These are phyloP conservation scores for Patella vulgata DNA, from an alignment of 1,140 invertebrate genomes.

Conservation along the genomic window DNA sequence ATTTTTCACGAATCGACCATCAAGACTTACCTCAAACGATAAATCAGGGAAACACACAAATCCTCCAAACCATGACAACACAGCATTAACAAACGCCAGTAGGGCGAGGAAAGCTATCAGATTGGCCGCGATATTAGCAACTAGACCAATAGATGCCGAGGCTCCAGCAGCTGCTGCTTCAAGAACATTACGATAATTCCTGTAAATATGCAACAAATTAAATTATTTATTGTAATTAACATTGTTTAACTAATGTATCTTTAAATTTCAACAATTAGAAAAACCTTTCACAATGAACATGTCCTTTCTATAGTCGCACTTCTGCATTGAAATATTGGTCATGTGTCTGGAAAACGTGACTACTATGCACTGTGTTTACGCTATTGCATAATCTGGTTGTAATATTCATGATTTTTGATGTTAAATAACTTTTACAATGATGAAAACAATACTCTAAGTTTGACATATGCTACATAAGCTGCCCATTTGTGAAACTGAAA, in stretches of 20 bases:
- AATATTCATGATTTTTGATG: too few relatives aligned
- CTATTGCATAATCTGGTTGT: neutral
- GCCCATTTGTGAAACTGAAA: too few relatives aligned
- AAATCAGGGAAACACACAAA: slow-evolving; percentile 74
- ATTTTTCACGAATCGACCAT: too few relatives aligned
- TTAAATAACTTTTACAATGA: too few relatives aligned
- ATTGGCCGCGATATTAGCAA: slow-evolving; percentile 88
- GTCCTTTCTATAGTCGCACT: neutral
- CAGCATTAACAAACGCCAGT: slow-evolving; percentile 81
- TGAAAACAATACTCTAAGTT: too few relatives aligned
- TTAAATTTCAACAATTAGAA: neutral
- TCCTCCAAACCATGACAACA: slow-evolving; percentile 81
- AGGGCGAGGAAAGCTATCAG: slow-evolving; percentile 90
- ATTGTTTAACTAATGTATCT: neutral
- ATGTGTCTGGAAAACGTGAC: too few relatives aligned
- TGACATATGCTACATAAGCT: too few relatives aligned
- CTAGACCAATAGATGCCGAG: slow-evolving; percentile 78
- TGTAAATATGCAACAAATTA: slow-evolving; percentile 57
- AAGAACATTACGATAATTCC: slow-evolving; percentile 81
- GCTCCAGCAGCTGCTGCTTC: slow-evolving; percentile 92
- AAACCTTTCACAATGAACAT: neutral
- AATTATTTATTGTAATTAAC: slow-evolving; percentile 9
- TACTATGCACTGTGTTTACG: neutral
- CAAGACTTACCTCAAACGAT: slow-evolving; percentile 50
- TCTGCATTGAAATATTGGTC: neutral